Evolutionary conservation across 2,113 vertebrate species (phyloP).

Genomic region (Erpornis zantholeuca): DNA sequence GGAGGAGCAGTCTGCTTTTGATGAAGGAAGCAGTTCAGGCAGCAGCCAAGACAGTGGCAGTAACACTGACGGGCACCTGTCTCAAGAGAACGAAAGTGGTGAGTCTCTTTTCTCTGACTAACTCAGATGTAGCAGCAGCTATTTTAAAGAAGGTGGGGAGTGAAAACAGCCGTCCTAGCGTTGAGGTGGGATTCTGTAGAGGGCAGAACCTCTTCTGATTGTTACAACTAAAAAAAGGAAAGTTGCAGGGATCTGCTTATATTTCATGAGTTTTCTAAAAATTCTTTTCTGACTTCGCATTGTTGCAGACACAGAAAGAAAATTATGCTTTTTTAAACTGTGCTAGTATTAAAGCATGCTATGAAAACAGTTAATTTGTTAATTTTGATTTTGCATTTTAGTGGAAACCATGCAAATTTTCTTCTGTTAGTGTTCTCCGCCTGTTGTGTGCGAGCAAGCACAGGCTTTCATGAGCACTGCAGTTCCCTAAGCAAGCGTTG

Average conservation of each 20-base stretch:
- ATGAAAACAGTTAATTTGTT: not conserved
- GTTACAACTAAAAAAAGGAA: not conserved
- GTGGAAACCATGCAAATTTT: not conserved
- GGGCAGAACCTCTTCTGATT: not conserved
- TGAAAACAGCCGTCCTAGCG: not conserved
- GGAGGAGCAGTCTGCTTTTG: conserved; percentile 60
- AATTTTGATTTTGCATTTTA: not conserved
- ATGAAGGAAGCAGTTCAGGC: conserved; percentile 61
- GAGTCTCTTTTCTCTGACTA: conserved; percentile 62
- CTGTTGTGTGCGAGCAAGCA: not conserved
- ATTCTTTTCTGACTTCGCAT: not conserved
- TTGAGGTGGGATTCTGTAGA: not conserved
- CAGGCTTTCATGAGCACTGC: not conserved
- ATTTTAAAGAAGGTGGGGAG: not conserved
- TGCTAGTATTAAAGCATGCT: not conserved
- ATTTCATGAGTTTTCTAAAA: not conserved
- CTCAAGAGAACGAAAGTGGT: conserved; percentile 80
- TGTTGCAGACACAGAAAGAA: not conserved
- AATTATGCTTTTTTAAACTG: not conserved
- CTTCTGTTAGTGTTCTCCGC: not conserved
- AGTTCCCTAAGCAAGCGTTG: not conserved
- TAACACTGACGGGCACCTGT: conserved; percentile 66
- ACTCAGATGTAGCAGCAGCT: not conserved
- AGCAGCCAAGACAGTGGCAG: conserved; percentile 69
- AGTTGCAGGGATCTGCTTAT: not conserved